These are phyloP conservation scores for Drosophila yooni DNA, from an alignment of 2,888 invertebrate genomes.

Conservation along the genomic window DNA sequence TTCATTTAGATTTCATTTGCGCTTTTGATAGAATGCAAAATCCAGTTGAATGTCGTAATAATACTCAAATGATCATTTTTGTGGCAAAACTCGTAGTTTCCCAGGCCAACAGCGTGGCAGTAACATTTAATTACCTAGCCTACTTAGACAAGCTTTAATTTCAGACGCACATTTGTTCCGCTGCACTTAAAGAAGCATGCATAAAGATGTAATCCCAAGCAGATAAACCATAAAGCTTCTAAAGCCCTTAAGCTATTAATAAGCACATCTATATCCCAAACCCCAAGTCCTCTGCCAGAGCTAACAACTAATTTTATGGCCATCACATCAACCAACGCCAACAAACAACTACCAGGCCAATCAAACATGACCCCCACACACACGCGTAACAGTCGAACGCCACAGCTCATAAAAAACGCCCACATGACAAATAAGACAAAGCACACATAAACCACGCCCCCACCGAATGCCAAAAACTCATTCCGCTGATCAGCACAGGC, in stretches of 20 bases:
- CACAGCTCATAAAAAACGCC: conserved; percentile 58
- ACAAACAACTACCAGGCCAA: conserved; percentile 73
- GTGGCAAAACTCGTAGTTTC: background rate
- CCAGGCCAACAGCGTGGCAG: background rate
- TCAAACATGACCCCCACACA: conserved; percentile 61
- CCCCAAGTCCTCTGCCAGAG: conserved; percentile 20
- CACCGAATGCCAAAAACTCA: conserved; percentile 40
- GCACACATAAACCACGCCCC: conserved; percentile 70
- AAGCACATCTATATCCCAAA: conserved; percentile 44
- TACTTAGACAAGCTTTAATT: conserved; percentile 5
- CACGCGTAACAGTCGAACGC: conserved; percentile 25
- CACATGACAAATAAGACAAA: conserved; percentile 77
- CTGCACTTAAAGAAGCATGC: conserved; percentile 34
- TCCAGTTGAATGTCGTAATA: background rate
- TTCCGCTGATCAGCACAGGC: conserved; percentile 58
- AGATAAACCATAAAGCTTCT: conserved; percentile 36
- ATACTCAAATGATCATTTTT: background rate
- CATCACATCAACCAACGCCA: conserved; percentile 67
- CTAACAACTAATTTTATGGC: conserved; percentile 74
- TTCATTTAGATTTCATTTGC: background rate
- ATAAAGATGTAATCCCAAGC: conserved; percentile 37
- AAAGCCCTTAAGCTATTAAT: conserved; percentile 71
- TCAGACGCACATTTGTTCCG: conserved; percentile 10
- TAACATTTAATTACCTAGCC: conserved; percentile 5
- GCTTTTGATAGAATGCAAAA: background rate